phyloP scores from a whole-genome alignment of 37 sponge, comb jelly and placozoan species.

The Halisarca cf. caerulea region DNA sequence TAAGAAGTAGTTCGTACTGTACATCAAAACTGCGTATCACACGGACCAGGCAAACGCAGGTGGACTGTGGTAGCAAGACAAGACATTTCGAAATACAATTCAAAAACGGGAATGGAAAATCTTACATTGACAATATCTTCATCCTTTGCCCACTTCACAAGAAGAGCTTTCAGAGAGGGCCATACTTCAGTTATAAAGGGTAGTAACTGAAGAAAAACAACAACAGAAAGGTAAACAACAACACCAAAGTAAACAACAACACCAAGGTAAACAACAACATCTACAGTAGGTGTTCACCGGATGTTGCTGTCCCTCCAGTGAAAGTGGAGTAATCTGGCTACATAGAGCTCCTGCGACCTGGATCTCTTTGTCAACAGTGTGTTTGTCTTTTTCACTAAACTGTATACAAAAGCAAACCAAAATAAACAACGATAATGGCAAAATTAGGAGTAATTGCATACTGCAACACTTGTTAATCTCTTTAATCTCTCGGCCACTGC shows the following conservation, averaged over 20 bases:
- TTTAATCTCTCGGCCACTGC: conserved; percentile 7
- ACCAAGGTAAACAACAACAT: too few relatives aligned
- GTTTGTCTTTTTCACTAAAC: conserved; percentile 5
- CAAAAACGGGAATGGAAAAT: background rate
- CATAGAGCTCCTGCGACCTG: conserved; percentile 49
- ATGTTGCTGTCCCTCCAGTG: conserved; percentile 62
- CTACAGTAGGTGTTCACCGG: conserved; percentile 34
- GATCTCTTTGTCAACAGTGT: conserved; percentile 55
- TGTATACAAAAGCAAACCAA: background rate
- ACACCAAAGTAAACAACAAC: background rate
- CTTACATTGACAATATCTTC: conserved; percentile 60
- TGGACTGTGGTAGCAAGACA: conserved; percentile 3
- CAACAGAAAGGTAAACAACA: background rate
- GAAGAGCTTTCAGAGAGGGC: conserved; percentile 45
- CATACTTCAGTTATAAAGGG: conserved; percentile 45
- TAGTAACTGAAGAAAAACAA: background rate
- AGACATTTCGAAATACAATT: background rate
- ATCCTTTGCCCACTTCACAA: conserved; percentile 57
- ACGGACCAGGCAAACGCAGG: conserved; percentile 53
- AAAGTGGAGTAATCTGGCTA: conserved; percentile 44
- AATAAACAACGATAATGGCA: background rate
- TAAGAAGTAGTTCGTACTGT: conserved; percentile 64
- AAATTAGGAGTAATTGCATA: too few relatives aligned
- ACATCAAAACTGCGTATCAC: conserved; percentile 39
- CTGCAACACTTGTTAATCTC: conserved; percentile 19